Evolutionary conservation across 2,797 vertebrate genomes (phyloP), one percentile per base, ranked within the genome.

Genomic region (Manis pentadactyla): DNA sequence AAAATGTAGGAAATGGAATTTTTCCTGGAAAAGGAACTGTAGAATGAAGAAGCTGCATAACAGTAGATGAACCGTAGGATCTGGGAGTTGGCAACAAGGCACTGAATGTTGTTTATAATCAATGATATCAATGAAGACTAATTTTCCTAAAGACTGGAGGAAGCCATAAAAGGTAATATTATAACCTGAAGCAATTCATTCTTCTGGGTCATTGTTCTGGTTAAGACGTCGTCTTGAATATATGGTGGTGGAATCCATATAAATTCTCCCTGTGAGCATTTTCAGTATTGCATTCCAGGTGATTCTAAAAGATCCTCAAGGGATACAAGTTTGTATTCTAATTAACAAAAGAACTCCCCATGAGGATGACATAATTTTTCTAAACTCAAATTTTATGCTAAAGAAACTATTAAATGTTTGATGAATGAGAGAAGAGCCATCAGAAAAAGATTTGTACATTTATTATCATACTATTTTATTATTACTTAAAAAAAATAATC

Each of bases 381-480:
- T 39, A 96, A 95, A 39, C 31, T 66, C 21, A 69, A 57, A 39
- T 42, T 21, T 57, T 95, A 68, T 25, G 66, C 7, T 42, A 69
- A 64, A 14, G 15, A 88, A 74, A 73, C 2, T 53, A 59, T 53
- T 84, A 84, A 87, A 57, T 55, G 10, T 21, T 75, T 91, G 9
- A 75, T 29, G 29, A 93, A 51, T 77, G 17, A 92, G 8, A 94
- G 88, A 78, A 31, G 1, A 78, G 42, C 2, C 13, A 37, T 5
- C 31, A 4, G 9, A 66, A 96, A 92, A 53, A 73, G 51, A 66
- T 79, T 59, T 93, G 23, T 23, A 89, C 7, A 89, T 49, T 34
- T 68, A 89, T 78, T 74, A 79, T 84, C 74, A 37, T 59, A 51
- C 86, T 89, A 68, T 78, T 88, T 92, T 66, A 90, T 92, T 66